Base-by-base conservation (phyloP, 2,113 vertebrate genomes). In the Jacana jacana region DNA sequence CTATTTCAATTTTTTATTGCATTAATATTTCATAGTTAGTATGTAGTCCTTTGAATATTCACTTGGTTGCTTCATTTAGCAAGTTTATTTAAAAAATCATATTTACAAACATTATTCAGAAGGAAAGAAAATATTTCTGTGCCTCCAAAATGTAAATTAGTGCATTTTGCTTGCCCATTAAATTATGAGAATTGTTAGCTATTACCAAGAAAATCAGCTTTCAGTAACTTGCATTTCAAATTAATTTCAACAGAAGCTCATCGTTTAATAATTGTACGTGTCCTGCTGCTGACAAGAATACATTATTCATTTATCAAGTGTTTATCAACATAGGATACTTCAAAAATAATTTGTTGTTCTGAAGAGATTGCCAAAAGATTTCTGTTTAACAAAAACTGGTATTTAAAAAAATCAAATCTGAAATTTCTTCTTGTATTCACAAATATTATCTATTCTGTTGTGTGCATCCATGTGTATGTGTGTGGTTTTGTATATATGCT, bases 61-160 rank as follows among this genome's bases (percentile, higher is more conserved):
- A 73, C 60, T 77, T 80, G 6, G 9, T 86, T 88, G 7, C 22
- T 91, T 88, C 44, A 78, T 91, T 94, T 75, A 95, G 39, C 4
- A 82, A 54, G 54, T 64, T 73, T 81, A 31, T 94, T 94, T 58
- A 1, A 55, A 92, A 92, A 89, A 44, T 5, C 13, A 30, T 77
- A 77, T 79, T 80, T 79, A 42, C 27, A 86, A 88, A 90, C 8
- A 19, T 77, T 80, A 83, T 75, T 86, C 68, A 86, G 25, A 77
- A 77, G 33, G 33, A 71, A 77, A 66, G 33, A 69, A 77, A 54
- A 57, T 65, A 88, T 73, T 82, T 80, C 25, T 60, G 10, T 58
- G 20, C 22, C 37, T 75, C 46, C 25, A 75, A 89, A 96, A 77
- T 58, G 44, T 57, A 91, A 89, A 58, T 52, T 24, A 65, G 11